Base-by-base conservation (phyloP, 2,797 vertebrate genomes). In the Acestrorhynchus altus region DNA sequence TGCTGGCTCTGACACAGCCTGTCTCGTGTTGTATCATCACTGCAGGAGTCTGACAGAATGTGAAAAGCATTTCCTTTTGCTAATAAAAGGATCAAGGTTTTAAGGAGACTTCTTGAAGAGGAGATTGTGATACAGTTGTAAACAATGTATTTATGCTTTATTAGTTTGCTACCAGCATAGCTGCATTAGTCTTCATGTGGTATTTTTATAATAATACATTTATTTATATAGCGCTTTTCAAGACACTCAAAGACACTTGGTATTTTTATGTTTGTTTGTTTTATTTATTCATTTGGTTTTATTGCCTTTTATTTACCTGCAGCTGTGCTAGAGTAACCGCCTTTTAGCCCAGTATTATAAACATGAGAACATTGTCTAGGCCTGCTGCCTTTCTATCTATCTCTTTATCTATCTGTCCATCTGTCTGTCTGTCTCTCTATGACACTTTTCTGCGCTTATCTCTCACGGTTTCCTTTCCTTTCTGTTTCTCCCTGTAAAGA, bases 401-500 rank as follows among this genome's bases (percentile, higher is more conserved):
- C 86, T 51, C 85, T 77, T 22, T 88, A 10, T 63, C 85, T 88
- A 83, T 72, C 84, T 71, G 5, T 70, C 42, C 24, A 74, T 85
- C 84, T 56, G 83, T 77, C 22, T 85, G 4, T 63, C 85, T 85
- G 85, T 61, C 20, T 85, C 86, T 54, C 85, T 76, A 22, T 35
- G 31, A 35, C 31, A 35, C 84, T 7, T 64, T 84, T 42, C 60
- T 22, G 5, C 59, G n/a, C 28, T 31, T 28, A 12, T 68, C 52
- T 59, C 52, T 60, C 24, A 71, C 44, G 0, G 28, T 60, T 39
- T 49, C 66, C 61, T 60, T 79, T 87, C 61, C 86, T 88, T 89
- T 87, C 85, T 91, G 80, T 92, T 89, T 91, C 86, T 85, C 85
- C 87, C 90, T 84, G 67, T 91, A 91, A 94, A 94, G 94, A 94